These are phyloP conservation scores for Lagopus leucura DNA, from an alignment of 2,113 vertebrate genomes.

Conservation along the genomic window DNA sequence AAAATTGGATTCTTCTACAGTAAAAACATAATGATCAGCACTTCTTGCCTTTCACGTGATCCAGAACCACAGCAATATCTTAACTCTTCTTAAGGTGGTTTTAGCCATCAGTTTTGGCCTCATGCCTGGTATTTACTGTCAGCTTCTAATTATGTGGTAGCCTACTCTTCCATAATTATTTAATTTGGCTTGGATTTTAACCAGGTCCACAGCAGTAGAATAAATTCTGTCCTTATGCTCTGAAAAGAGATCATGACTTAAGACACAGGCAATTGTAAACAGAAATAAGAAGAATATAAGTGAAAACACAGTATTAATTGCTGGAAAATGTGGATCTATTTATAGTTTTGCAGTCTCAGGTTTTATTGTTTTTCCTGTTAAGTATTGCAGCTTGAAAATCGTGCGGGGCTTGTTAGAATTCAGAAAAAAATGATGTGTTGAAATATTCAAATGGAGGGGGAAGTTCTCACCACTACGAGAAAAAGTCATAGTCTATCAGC, in stretches of 20 bases:
- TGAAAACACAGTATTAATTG: not conserved
- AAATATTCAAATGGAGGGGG: not conserved
- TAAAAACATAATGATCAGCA: not conserved
- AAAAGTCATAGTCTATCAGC: not conserved
- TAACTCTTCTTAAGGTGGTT: not conserved
- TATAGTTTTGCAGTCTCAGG: not conserved
- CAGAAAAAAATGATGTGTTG: not conserved
- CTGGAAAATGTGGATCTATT: not conserved
- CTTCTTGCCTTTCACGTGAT: not conserved
- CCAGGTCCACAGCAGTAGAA: slow-evolving; percentile 5
- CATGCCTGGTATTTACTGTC: not conserved
- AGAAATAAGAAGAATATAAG: not conserved
- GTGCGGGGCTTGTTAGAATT: not conserved
- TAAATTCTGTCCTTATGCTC: not conserved
- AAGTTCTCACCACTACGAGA: not conserved
- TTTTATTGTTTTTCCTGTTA: not conserved
- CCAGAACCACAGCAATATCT: not conserved
- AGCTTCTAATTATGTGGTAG: slow-evolving; percentile 15
- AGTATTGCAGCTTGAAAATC: not conserved
- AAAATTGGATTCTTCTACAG: not conserved
- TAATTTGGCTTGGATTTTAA: slow-evolving; percentile 43
- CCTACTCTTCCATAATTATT: slow-evolving; percentile 26
- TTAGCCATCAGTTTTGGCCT: not conserved
- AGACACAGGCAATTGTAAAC: not conserved
- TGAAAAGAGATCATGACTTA: not conserved